phyloP scores from a whole-genome alignment of 1,140 invertebrate genomes.

The Drosophila miranda region DNA sequence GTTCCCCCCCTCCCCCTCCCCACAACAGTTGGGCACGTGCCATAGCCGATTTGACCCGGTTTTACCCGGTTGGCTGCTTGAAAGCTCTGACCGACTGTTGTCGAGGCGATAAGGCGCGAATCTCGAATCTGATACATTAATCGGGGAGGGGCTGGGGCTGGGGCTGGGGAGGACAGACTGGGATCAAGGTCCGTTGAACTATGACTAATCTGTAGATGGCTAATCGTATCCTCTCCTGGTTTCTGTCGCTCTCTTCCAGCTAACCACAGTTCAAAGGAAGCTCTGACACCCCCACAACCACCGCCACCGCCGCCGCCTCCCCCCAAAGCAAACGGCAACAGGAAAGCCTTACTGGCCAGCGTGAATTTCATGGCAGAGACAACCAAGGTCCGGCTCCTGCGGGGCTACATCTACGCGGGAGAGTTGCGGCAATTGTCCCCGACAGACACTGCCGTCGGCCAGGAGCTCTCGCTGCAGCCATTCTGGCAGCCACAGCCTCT shows the following conservation, averaged over 20 bases:
- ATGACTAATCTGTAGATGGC: slow-evolving; percentile 14
- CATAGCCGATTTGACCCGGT: slow-evolving; percentile 25
- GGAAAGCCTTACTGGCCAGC: slow-evolving; percentile 46
- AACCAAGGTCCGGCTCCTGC: slow-evolving; percentile 68
- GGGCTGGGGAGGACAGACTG: neutral
- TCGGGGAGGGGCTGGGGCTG: neutral
- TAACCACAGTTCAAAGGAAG: slow-evolving; percentile 38
- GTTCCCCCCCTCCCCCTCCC: neutral
- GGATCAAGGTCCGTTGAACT: slow-evolving; percentile 49
- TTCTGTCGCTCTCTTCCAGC: slow-evolving; percentile 27
- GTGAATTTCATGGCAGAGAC: slow-evolving; percentile 74
- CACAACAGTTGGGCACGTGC: slow-evolving; percentile 28
- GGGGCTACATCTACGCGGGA: slow-evolving; percentile 65
- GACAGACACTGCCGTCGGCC: slow-evolving; percentile 22
- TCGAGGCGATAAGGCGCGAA: slow-evolving; percentile 45
- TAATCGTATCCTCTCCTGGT: slow-evolving; percentile 24
- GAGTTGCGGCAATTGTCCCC: slow-evolving; percentile 56
- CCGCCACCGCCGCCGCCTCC: slow-evolving; percentile 19
- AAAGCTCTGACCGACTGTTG: slow-evolving; percentile 28
- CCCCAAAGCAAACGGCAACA: slow-evolving; percentile 47
- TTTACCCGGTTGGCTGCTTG: slow-evolving; percentile 24
- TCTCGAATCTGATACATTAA: slow-evolving; percentile 25
- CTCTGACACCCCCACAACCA: slow-evolving; percentile 26
- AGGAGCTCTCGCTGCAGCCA: slow-evolving; percentile 62
- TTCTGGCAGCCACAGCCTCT: slow-evolving; percentile 66